phyloP scores from a whole-genome alignment of 2,113 vertebrate species.

The Colinus virginianus region DNA sequence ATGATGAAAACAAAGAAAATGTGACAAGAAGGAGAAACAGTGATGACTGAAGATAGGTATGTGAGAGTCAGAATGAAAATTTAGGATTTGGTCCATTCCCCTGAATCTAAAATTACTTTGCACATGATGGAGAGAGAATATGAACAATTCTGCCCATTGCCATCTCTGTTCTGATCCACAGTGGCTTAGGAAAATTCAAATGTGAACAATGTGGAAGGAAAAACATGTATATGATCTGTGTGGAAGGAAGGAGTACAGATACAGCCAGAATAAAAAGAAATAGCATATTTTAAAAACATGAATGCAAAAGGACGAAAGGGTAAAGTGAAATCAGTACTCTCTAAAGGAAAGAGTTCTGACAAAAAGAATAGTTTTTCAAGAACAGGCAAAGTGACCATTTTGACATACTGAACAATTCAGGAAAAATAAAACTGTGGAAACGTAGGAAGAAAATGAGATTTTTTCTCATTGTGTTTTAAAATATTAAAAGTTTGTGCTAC shows the following conservation, averaged over 20 bases:
- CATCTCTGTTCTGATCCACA: neutral
- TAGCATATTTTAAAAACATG: fast-evolving
- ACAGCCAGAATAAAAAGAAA: neutral
- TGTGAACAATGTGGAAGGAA: neutral
- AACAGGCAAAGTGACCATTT: neutral
- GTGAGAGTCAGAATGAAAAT: neutral
- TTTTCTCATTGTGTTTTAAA: neutral
- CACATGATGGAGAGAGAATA: neutral
- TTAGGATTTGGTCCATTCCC: neutral
- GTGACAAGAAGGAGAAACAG: neutral
- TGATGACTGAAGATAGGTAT: neutral
- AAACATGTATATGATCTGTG: neutral
- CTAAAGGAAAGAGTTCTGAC: neutral
- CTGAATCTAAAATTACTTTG: neutral
- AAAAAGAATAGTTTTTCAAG: neutral
- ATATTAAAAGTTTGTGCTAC: neutral
- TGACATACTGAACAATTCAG: neutral
- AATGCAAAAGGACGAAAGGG: neutral
- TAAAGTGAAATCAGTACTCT: neutral
- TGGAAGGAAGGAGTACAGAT: neutral
- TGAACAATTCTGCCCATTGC: neutral
- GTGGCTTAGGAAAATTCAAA: neutral
- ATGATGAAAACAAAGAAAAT: neutral
- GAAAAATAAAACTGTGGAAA: neutral
- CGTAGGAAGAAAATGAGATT: neutral